Evolutionary conservation across 1,140 invertebrate species (phyloP), one percentile per base, ranked within the genome.

Genomic region (Drosophila ogumai): DNA sequence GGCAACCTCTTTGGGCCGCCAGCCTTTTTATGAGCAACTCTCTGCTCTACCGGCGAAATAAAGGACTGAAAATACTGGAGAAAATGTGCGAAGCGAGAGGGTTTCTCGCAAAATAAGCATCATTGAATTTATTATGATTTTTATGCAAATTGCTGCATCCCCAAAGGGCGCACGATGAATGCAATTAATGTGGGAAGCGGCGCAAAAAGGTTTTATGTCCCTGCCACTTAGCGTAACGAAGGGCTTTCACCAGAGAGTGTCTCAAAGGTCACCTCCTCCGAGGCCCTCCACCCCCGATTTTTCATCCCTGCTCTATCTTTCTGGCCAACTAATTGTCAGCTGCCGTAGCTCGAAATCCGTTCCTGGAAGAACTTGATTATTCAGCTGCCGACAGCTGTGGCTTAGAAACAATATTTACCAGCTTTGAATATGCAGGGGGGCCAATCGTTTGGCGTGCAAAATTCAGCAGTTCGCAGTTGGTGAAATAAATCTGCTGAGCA

Each of bases 111-210:
- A 68, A 82, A 76, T 73, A 82, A 87, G 82, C 66, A 66, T 87
- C 84, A 84, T 88, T 87, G 80, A 84, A 87, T 88, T 88, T 84
- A 77, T 88, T 82, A 76, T 88, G 79, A 87, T 82, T 86, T 84
- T 77, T 67, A 80, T 87, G 84, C 41, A 84, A 88, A 88, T 80
- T 74, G 47, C 63, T 66, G 69, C 54, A 67, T 59, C 56, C 58
- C 65, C 78, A 28, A 25, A 43, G 68, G 77, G 25, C 58, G 28
- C 17, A 52, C 41, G 63, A 55, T 68, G 55, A 73, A 72, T 79
- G 78, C 65, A 82, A 79, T 82, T 79, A 79, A 79, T 87, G 68
- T 63, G 58, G 55, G 54, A 56, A 68, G 63, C 64, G 64, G 36
- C 52, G 73, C 55, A 46, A 76, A 67, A 66, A 76, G 47, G 64